Evolutionary conservation across 2,888 invertebrate genomes (phyloP), one percentile per base, ranked within the genome.

Genomic region (Epinotia nisella): DNA sequence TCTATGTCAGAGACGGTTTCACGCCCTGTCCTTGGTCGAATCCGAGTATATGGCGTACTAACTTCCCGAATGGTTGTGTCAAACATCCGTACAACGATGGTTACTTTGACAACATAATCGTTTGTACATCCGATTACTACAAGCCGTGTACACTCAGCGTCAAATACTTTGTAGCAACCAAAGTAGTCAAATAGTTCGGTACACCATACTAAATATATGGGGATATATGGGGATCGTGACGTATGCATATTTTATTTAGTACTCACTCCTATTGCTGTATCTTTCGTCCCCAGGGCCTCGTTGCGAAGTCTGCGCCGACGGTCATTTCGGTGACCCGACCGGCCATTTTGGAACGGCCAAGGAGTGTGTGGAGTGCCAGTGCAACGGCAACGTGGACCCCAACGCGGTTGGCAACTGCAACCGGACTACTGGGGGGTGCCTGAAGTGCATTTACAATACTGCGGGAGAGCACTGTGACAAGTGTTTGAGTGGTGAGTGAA

Each of bases 321-420:
- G 99, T 1, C 99, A 96, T 92, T 99, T 95, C 84, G 99, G 99
- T 1, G 97, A 98, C 84, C 97, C 98, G 0, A 95, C 94, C 19
- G 96, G 96, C 0, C 88, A 94, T 41, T 93, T 94, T 77, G 95
- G 95, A 0, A 88, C 93, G 0, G 95, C 96, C 13, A 95, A 95
- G 60, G 96, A 97, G 68, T 98, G 99, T 82, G 95, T 95, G 76
- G 95, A 96, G 41, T 99, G 99, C 85, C 97, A 98, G 76, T 99
- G 99, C 84, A 98, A 98, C 83, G 96, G 96, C 49, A 99, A 99
- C 84, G 97, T 98, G 15, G 98, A 98, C 85, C 96, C 96, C 0
- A 99, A 99, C 87, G 98, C 98, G 1, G 98, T 99, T 10, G 98
- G 98, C 58, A 99, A 99, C 90, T 99, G 99, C 87, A 97, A 99